Conservation (phyloP, 2,113 vertebrate genomes). For the Myrmophylax atrothorax region DNA sequence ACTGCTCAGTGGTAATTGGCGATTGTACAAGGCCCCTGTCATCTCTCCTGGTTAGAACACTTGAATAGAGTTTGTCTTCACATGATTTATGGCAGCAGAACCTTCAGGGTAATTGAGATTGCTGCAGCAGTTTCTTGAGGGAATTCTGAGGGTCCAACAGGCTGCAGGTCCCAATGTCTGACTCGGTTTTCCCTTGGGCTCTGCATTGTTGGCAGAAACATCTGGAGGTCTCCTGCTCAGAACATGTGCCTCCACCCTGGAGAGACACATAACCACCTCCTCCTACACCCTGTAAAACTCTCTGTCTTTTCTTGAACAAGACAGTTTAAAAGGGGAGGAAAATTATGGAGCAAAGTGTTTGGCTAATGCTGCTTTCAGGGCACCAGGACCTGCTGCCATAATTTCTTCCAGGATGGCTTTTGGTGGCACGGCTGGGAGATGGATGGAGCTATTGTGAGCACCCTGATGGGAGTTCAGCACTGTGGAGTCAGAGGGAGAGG, state of each 20-base stretch:
- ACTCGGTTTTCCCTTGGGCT: not conserved
- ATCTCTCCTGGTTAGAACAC: not conserved
- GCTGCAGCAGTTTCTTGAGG: constrained; percentile 17
- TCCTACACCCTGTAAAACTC: not conserved
- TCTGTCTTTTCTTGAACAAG: not conserved
- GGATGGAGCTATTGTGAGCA: constrained; percentile 6
- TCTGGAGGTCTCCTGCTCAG: not conserved
- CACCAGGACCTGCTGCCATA: not conserved
- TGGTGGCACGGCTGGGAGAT: constrained; percentile 28
- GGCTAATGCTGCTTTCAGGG: not conserved
- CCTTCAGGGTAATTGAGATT: constrained; percentile 36
- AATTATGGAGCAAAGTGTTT: not conserved
- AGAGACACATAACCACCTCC: not conserved
- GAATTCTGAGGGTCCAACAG: not conserved
- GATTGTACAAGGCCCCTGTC: not conserved
- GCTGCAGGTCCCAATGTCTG: not conserved
- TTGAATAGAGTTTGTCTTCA: not conserved
- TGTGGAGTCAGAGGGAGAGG: not conserved
- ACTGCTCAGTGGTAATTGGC: not conserved
- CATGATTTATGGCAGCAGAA: not conserved
- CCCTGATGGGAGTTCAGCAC: not conserved
- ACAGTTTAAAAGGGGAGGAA: constrained; percentile 42
- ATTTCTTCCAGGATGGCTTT: not conserved
- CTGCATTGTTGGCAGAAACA: not conserved
- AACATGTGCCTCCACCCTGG: not conserved